Percentiles rank a stretch among this genome's conserved stretches.
These are phyloP conservation scores for Strongylocentrotus purpuratus DNA, from an alignment of 35 echinoderm and acorn worm genomes.

Conservation along the genomic window DNA sequence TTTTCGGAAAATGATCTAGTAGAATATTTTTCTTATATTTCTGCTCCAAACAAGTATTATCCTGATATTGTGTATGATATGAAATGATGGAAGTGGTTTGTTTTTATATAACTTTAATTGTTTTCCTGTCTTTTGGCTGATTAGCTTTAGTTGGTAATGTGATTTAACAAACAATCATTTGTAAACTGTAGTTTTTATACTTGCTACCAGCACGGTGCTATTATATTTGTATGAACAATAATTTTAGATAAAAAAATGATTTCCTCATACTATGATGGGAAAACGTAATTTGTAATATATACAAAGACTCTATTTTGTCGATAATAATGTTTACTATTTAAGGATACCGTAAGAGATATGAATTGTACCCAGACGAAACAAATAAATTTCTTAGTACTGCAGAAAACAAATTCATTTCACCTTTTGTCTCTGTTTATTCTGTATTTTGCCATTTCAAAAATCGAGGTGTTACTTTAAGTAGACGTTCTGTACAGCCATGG, in stretches of 20 bases:
- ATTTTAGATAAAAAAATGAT: background rate
- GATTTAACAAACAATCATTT: background rate
- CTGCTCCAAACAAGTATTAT: no score
- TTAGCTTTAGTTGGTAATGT: background rate
- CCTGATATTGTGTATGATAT: background rate
- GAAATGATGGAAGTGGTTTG: background rate
- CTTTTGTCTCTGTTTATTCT: background rate
- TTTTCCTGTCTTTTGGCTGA: background rate
- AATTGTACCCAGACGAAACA: background rate
- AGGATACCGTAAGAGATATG: background rate
- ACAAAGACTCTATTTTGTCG: background rate
- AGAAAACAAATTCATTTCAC: background rate
- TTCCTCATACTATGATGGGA: background rate
- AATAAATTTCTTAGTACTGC: constrained; percentile 12
- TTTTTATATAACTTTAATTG: no score
- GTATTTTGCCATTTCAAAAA: background rate
- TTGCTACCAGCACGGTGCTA: background rate
- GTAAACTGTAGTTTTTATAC: background rate
- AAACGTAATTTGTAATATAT: background rate
- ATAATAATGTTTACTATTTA: background rate
- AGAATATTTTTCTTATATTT: background rate
- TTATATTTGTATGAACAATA: background rate
- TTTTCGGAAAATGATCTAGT: background rate
- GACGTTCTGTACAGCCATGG: no score
- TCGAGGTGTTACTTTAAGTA: background rate